Conservation (phyloP, 2,113 vertebrate species). For the Solea solea region DNA sequence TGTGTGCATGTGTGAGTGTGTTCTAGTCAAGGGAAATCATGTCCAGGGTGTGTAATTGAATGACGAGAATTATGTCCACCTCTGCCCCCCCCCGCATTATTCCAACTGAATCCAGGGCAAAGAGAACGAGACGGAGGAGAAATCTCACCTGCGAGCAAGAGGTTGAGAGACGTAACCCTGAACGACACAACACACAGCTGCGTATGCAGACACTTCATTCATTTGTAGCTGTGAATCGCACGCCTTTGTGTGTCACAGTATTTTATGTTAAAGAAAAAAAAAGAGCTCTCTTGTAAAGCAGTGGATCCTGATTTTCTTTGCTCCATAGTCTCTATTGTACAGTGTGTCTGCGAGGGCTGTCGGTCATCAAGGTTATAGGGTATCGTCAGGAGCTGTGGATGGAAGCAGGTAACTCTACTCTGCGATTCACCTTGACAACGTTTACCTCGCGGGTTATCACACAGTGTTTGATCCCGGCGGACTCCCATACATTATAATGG, state of each 20-base stretch:
- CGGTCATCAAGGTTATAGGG: not conserved
- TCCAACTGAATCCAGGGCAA: slow-evolving; percentile 43
- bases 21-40: slow-evolving; percentile 46
- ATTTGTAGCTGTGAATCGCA: not conserved
- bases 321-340: not conserved
- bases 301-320: not conserved
- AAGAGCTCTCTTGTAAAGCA: no score
- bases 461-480: not conserved
- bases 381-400: not conserved
- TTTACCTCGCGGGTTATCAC: not conserved
- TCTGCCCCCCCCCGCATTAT: slow-evolving; percentile 53
- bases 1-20: not conserved
- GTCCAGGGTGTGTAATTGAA: slow-evolving; percentile 67
- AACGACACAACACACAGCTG: slow-evolving; percentile 16
- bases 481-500: not conserved
- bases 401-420: not conserved
- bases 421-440: not conserved
- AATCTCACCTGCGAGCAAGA: not conserved
- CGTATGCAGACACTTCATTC: not conserved
- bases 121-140: slow-evolving; percentile 18
- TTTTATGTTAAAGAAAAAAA: not conserved
- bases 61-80: slow-evolving; percentile 46
- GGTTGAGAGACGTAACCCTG: slow-evolving; percentile 36
- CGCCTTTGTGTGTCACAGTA: no score
- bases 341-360: not conserved